Conservation (phyloP, 2,888 invertebrate genomes). For the Acanthococcus lagerstroemiae region DNA sequence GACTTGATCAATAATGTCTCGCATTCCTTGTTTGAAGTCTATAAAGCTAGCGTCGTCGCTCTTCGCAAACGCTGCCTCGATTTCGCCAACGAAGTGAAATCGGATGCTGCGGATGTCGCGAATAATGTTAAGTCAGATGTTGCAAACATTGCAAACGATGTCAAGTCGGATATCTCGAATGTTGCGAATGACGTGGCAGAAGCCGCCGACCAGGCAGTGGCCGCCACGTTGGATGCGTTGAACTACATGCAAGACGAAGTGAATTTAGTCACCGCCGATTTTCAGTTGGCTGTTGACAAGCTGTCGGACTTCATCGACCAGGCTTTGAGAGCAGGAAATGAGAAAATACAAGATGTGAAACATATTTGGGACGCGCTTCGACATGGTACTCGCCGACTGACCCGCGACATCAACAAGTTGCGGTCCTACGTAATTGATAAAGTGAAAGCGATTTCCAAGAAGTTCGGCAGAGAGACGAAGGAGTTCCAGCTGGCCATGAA, state of each 20-base stretch:
- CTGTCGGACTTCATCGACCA: background rate
- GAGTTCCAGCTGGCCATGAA: background rate
- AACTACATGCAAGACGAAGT: too few relatives aligned
- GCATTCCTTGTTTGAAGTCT: background rate
- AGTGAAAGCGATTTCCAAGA: background rate
- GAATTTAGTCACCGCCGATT: too few relatives aligned
- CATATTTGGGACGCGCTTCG: background rate
- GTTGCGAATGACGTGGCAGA: background rate
- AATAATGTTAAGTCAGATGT: background rate
- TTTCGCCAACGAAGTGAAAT: background rate
- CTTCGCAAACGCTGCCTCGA: background rate
- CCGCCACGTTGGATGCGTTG: background rate
- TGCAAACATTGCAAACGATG: background rate
- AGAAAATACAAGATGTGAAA: background rate
- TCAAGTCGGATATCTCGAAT: background rate
- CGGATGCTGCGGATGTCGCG: background rate
- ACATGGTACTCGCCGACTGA: background rate
- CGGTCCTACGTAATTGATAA: background rate
- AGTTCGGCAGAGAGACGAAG: background rate
- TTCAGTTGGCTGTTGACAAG: too few relatives aligned
- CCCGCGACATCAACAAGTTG: background rate
- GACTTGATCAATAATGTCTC: background rate
- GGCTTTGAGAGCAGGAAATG: background rate
- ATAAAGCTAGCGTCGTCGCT: background rate
- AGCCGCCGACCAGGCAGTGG: background rate